Evolutionary conservation across 2,797 vertebrate species (phyloP).

Genomic region (Tauraco hartlaubi): DNA sequence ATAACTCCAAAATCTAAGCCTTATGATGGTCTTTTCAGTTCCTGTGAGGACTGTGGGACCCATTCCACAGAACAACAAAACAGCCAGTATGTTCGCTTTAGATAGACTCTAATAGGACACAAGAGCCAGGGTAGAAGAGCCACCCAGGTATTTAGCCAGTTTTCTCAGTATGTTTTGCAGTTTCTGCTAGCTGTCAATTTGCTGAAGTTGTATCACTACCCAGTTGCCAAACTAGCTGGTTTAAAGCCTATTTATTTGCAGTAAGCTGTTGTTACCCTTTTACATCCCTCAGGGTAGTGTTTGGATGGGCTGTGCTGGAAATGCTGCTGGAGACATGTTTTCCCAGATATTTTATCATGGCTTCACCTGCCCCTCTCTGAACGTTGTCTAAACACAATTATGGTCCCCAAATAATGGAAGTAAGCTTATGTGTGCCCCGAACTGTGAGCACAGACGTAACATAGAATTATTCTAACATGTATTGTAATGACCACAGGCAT

Average conservation of each 20-base stretch:
- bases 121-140: neutral
- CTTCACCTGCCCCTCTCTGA: neutral
- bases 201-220: neutral
- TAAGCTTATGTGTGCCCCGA: neutral
- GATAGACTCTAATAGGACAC: neutral
- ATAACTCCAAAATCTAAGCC: neutral
- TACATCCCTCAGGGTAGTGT: neutral
- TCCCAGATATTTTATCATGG: neutral
- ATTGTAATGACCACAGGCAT: neutral
- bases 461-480: neutral
- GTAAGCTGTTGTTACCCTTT: neutral
- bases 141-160: neutral
- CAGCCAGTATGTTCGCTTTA: neutral
- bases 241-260: neutral
- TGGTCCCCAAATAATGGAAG: neutral
- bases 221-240: neutral
- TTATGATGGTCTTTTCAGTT: neutral
- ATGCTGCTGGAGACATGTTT: neutral
- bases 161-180: neutral
- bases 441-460: rapidly evolving
- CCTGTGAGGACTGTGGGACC: neutral
- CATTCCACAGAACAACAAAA: neutral
- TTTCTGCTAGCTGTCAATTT: neutral
- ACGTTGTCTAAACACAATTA: neutral
- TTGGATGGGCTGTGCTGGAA: neutral